These are phyloP conservation scores for Macrochelys suwanniensis DNA, from an alignment of 2,797 vertebrate species.

Conservation along the genomic window DNA sequence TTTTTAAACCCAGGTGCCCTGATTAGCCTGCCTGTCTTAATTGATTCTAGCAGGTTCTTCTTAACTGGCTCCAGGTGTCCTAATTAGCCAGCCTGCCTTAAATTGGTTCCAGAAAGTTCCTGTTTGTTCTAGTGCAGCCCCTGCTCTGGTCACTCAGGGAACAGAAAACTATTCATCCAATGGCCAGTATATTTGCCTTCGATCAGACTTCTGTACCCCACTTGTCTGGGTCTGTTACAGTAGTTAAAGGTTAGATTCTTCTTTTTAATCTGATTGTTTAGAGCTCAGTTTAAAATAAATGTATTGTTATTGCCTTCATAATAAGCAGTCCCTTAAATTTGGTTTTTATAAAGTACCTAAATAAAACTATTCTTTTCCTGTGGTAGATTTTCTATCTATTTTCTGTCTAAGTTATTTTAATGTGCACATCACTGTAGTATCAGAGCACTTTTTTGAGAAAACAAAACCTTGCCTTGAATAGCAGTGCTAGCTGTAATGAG, in stretches of 20 bases:
- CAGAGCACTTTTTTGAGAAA: slow-evolving; percentile 28
- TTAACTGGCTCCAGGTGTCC: no score
- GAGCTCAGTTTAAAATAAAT: background rate
- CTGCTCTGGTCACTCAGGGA: no score
- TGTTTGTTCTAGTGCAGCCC: no score
- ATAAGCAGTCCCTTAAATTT: background rate
- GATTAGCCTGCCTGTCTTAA: no score
- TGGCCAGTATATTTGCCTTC: no score
- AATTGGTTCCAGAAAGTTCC: no score
- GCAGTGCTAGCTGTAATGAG: slow-evolving; percentile 5
- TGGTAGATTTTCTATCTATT: slow-evolving; percentile 5
- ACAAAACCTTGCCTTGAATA: slow-evolving; percentile 15
- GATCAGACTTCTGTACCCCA: no score
- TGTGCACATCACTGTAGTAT: background rate
- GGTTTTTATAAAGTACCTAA: background rate
- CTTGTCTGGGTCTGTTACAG: no score
- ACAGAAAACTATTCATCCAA: no score
- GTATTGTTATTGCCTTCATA: background rate
- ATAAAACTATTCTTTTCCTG: background rate
- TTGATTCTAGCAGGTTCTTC: no score
- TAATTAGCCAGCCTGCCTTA: no score
- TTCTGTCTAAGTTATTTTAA: background rate
- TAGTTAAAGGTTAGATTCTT: background rate
- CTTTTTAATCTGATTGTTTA: background rate
- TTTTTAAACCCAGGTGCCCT: no score